Conservation (phyloP, 2,888 invertebrate genomes). For the Ophraella communa region DNA sequence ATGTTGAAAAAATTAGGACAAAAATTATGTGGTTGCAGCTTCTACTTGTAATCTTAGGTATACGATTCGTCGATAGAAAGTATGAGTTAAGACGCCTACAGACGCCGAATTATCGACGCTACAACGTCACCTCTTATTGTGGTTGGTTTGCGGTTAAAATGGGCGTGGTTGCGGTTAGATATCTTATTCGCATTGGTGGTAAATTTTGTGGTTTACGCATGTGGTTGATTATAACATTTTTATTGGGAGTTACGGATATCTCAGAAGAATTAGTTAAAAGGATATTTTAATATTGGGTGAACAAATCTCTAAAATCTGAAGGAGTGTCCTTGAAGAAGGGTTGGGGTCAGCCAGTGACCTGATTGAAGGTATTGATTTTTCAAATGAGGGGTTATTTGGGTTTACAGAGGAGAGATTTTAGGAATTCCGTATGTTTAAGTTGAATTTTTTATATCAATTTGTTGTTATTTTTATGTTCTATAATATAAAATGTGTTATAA, state of each 20-base stretch:
- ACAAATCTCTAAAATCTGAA: conserved; percentile 4
- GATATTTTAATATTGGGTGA: conserved; percentile 28
- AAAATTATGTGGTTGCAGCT: background rate
- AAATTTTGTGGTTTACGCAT: conserved; percentile 66
- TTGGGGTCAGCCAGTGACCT: conserved; percentile 31
- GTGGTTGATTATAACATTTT: conserved; percentile 61
- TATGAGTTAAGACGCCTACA: conserved; percentile 50
- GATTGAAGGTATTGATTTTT: conserved; percentile 36
- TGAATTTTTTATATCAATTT: background rate
- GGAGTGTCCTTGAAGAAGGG: conserved; percentile 20
- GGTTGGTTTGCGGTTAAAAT: conserved; percentile 60
- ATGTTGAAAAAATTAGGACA: background rate
- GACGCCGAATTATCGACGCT: conserved; percentile 55
- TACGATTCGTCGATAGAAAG: conserved; percentile 25
- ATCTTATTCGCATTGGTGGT: conserved; percentile 65
- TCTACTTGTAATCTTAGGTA: background rate
- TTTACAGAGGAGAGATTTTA: background rate
- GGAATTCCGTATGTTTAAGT: background rate
- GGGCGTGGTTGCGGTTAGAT: conserved; percentile 66
- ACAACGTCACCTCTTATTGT: conserved; percentile 60
- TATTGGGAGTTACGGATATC: conserved; percentile 52
- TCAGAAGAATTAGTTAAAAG: conserved; percentile 26
- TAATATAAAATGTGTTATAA: too few relatives aligned
- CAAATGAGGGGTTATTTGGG: conserved; percentile 16
- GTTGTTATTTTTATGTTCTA: too few relatives aligned